These are phyloP conservation scores for Eilema depressum DNA, from an alignment of 2,888 invertebrate genomes.

Conservation along the genomic window DNA sequence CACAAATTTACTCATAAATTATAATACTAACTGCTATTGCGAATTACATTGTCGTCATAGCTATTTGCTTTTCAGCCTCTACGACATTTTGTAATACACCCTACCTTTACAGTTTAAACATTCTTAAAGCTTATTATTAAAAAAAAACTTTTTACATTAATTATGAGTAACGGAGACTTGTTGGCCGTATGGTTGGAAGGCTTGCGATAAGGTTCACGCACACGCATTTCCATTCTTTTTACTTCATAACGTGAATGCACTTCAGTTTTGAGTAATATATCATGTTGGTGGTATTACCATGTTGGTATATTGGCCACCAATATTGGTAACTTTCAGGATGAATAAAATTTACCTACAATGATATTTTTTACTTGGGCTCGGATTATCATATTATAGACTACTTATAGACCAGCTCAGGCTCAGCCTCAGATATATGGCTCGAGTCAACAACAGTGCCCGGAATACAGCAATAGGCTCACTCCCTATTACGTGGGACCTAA, in stretches of 20 bases:
- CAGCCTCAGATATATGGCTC: too few relatives aligned
- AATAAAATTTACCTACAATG: too few relatives aligned
- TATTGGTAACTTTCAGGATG: not conserved
- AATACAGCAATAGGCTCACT: too few relatives aligned
- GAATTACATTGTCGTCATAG: not conserved
- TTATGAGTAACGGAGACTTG: not conserved
- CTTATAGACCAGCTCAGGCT: too few relatives aligned
- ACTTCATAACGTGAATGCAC: conserved; percentile 19
- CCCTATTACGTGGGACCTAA: too few relatives aligned
- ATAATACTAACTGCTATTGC: not conserved
- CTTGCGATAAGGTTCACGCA: conserved; percentile 41
- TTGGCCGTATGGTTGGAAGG: conserved; percentile 17
- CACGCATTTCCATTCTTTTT: conserved; percentile 27
- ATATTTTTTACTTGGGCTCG: too few relatives aligned
- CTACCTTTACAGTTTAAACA: not conserved
- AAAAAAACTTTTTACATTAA: not conserved
- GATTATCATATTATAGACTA: not conserved
- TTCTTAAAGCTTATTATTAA: not conserved
- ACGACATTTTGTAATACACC: not conserved
- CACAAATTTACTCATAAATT: not conserved
- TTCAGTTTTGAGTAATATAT: not conserved
- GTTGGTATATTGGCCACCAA: not conserved
- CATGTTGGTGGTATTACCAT: conserved; percentile 4
- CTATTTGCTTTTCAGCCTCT: conserved; percentile 1
- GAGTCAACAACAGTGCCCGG: too few relatives aligned